Conservation (phyloP, 2,888 invertebrate species). For the Nomada lathburiana region DNA sequence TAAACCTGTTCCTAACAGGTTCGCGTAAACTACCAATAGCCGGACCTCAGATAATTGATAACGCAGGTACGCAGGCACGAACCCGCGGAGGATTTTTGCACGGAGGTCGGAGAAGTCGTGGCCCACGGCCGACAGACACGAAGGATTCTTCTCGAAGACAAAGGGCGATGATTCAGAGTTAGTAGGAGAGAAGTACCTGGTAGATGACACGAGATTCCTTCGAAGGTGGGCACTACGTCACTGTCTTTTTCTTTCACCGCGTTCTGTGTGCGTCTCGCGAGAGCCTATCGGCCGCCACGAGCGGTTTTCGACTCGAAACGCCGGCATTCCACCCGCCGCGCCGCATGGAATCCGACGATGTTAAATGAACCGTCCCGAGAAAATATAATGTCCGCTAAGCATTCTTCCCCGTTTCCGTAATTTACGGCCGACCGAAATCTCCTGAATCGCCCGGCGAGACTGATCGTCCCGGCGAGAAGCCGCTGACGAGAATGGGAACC, state of each 20-base stretch:
- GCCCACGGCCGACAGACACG: conserved; percentile 57
- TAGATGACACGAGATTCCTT: conserved; percentile 78
- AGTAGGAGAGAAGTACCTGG: conserved; percentile 71
- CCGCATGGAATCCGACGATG: conserved; percentile 65
- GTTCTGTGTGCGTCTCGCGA: conserved; percentile 45
- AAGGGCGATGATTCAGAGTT: conserved; percentile 75
- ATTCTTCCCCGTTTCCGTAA: conserved; percentile 63
- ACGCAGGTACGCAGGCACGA: conserved; percentile 9
- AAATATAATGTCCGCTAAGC: conserved; percentile 71
- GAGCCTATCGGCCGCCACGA: conserved; percentile 56
- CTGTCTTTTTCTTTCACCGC: conserved; percentile 70
- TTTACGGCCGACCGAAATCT: conserved; percentile 52
- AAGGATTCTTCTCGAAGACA: conserved; percentile 73
- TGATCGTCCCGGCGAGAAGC: conserved; percentile 9
- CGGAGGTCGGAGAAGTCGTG: conserved; percentile 50
- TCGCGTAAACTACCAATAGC: neutral
- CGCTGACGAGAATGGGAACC: conserved; percentile 30
- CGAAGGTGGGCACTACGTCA: conserved; percentile 77
- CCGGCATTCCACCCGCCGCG: conserved; percentile 64
- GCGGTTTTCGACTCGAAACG: conserved; percentile 70
- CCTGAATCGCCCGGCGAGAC: conserved; percentile 29
- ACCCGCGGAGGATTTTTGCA: conserved; percentile 49
- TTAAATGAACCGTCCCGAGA: conserved; percentile 69
- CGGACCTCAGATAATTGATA: conserved; percentile 34
- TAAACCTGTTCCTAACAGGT: neutral